A percentile compares a stretch with the other conserved stretches of the same genome.
Conservation (phyloP, 1,140 invertebrate genomes). For the Euglossa dilemma region DNA sequence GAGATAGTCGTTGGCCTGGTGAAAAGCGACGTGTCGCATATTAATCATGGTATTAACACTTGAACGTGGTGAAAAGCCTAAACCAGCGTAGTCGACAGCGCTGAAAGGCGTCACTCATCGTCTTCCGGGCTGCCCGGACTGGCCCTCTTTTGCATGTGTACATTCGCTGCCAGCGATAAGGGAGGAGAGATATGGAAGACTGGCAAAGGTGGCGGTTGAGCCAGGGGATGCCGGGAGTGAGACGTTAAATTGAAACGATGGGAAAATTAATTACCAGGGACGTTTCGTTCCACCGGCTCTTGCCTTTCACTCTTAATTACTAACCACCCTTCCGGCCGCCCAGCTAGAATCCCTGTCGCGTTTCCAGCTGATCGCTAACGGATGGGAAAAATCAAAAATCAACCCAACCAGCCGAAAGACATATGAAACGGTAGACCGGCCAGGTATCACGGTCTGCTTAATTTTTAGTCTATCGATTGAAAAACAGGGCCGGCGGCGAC, state of each 20-base stretch:
- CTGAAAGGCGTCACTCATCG: conserved; percentile 26
- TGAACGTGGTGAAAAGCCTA: conserved; percentile 33
- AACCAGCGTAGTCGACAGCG: conserved; percentile 21
- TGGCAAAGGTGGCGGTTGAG: not conserved
- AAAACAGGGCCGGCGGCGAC: conserved; percentile 3
- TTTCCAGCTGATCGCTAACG: conserved; percentile 26
- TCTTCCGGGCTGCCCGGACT: not conserved
- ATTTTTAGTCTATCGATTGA: conserved; percentile 35
- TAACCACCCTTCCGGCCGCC: conserved; percentile 16
- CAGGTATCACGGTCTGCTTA: conserved; percentile 62
- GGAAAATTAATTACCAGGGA: conserved; percentile 53
- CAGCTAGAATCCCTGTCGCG: conserved; percentile 23
- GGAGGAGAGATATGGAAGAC: not conserved
- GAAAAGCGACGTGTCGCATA: conserved; percentile 55
- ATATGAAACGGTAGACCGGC: conserved; percentile 56
- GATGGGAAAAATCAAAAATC: conserved; percentile 2
- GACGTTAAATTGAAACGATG: conserved; percentile 46
- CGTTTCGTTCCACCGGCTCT: conserved; percentile 37
- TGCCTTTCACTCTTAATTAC: conserved; percentile 48
- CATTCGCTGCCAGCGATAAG: not conserved
- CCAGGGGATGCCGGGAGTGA: not conserved
- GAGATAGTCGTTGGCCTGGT: conserved; percentile 6
- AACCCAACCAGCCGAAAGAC: conserved; percentile 21
- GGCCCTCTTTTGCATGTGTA: conserved; percentile 6
- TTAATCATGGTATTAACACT: conserved; percentile 65